Conservation (phyloP, 2,888 invertebrate genomes). For the Lottia scabra region DNA sequence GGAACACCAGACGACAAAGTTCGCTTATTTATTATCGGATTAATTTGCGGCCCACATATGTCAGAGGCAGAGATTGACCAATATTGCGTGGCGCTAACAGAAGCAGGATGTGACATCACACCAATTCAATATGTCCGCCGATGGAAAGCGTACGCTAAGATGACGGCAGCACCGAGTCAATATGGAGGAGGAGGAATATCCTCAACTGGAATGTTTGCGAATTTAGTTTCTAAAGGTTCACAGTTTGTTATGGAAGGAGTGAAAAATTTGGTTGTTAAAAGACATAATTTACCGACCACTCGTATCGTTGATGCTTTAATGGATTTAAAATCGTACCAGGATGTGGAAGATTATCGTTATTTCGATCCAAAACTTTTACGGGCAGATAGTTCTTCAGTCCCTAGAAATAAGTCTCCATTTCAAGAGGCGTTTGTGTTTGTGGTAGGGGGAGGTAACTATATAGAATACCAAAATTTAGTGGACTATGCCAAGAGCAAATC, state of each 20-base stretch:
- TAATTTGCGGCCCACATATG: slow-evolving; percentile 85
- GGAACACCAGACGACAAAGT: slow-evolving; percentile 93
- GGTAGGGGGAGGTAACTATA: slow-evolving; percentile 85
- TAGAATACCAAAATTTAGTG: slow-evolving; percentile 97
- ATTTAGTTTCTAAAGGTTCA: slow-evolving; percentile 95
- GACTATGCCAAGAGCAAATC: slow-evolving; percentile 91
- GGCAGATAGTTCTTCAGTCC: slow-evolving; percentile 63
- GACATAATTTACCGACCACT: slow-evolving; percentile 95
- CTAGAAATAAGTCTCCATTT: slow-evolving; percentile 64
- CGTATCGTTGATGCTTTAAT: slow-evolving; percentile 91
- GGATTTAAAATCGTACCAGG: slow-evolving; percentile 81
- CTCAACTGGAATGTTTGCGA: slow-evolving; percentile 97
- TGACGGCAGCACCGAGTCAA: slow-evolving; percentile 80
- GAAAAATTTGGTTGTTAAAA: slow-evolving; percentile 97
- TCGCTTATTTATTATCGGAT: slow-evolving; percentile 88
- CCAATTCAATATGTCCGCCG: slow-evolving; percentile 90
- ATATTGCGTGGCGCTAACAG: slow-evolving; percentile 82
- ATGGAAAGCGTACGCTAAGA: slow-evolving; percentile 90
- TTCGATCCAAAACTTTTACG: slow-evolving; percentile 95
- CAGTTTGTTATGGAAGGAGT: slow-evolving; percentile 99
- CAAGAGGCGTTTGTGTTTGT: slow-evolving; percentile 71
- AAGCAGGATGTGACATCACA: slow-evolving; percentile 87
- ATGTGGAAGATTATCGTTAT: slow-evolving; percentile 90
- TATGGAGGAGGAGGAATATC: slow-evolving; percentile 85
- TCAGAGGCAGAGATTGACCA: slow-evolving; percentile 87